Evolutionary conservation across 23 tunicate species (phyloP), one percentile per base, ranked within the genome.

Genomic region (Ciona savignyi): DNA sequence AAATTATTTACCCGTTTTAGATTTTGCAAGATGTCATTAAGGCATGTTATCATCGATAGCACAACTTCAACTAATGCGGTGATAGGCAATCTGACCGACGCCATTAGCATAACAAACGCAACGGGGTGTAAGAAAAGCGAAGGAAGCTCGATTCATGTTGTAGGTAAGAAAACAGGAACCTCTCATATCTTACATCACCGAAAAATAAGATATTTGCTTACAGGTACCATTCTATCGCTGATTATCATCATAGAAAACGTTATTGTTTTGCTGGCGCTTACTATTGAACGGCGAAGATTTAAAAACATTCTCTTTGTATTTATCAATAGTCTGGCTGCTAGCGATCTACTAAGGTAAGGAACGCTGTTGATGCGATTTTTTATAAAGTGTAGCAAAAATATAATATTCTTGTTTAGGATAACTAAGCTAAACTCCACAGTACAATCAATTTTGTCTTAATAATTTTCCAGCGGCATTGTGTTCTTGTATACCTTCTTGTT

Each of bases 281-380:
- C 32, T 15, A 22, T 48, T 1, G 25, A 48, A 26, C 63, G 64
- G 19, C 64, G 76, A 72, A 42, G 34, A 34, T 48, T 27, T 26
- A 72, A 49, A 15, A 23, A 25, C 25, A 48, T 72, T 28, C 32
- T 72, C 30, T 72, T 33, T 35, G 34, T 72, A 19, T 72, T 72
- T 48, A 72, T 72, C 2, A 42, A 72, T 2, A 72, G 76, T 48
- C 61, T 72, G 33, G 64, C 64, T 49, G 30, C 29, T 3, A 72
- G 76, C 32, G 76, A 72, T 25, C 76, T 72, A 3, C 49, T 72
- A 48, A 72, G 76, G 76, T 72, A 72, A 72, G 60, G 33, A n/a
- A n/a, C n/a, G n/a, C n/a, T n/a, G n/a, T n/a, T n/a, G n/a, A n/a
- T n/a, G n/a, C n/a, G n/a, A n/a, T n/a, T n/a, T n/a, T n/a, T n/a